These are phyloP conservation scores for Dioctria rufipes DNA, from an alignment of 2,888 invertebrate species.

Conservation along the genomic window DNA sequence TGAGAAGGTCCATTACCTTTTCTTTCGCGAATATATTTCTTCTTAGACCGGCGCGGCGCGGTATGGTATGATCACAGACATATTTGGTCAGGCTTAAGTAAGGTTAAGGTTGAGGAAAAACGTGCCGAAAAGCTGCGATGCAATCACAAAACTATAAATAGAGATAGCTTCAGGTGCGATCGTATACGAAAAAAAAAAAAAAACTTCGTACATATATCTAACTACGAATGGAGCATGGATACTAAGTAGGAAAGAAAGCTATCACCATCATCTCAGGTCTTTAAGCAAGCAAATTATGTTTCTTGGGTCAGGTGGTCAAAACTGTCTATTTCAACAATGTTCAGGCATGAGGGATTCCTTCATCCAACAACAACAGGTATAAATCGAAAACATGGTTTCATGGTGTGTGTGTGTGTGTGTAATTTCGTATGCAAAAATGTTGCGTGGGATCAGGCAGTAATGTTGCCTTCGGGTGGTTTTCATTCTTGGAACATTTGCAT, in stretches of 20 bases:
- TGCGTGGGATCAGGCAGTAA: conserved; percentile 16
- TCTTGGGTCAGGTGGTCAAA: neutral
- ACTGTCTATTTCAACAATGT: neutral
- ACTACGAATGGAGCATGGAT: neutral
- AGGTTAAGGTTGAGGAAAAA: conserved; percentile 40
- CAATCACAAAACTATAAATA: neutral
- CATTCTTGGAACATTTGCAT: neutral
- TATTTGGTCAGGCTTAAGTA: conserved; percentile 1
- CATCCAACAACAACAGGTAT: neutral
- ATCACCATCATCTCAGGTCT: neutral
- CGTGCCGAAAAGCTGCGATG: conserved; percentile 2
- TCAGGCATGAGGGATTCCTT: neutral
- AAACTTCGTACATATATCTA: neutral
- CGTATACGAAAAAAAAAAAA: neutral
- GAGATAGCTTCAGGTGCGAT: neutral
- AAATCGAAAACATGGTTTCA: neutral
- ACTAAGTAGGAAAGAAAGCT: conserved; percentile 13
- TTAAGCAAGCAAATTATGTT: neutral
- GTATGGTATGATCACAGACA: neutral
- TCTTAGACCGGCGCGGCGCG: neutral
- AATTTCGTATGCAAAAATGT: conserved; percentile 42
- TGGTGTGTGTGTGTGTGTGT: neutral
- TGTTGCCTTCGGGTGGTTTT: neutral
- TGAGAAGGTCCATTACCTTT: conserved; percentile 1
- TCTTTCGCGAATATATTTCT: neutral